A percentile compares a stretch with the other conserved stretches of the same genome.
Evolutionary conservation across 1,140 invertebrate genomes (phyloP).

Genomic region (Temnothorax nylanderi): DNA sequence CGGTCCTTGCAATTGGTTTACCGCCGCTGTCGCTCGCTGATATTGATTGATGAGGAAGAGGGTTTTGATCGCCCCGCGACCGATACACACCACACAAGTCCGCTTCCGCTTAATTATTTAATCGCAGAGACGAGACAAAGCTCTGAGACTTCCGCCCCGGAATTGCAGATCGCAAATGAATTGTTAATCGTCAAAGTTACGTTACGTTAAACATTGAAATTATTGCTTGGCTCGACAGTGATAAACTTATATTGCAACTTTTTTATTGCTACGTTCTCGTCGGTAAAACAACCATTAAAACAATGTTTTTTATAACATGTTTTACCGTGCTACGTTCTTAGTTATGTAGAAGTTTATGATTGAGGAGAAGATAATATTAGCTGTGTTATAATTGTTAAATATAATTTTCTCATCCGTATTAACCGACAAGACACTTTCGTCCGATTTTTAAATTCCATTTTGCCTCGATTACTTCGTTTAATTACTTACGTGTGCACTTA

Average conservation of each 20-base stretch:
- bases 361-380: not conserved
- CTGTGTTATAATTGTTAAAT: not conserved
- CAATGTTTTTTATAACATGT: not conserved
- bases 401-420: not conserved
- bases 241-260: not conserved
- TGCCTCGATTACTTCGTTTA: not conserved
- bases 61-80: not conserved
- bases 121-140: not conserved
- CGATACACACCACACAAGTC: slow-evolving; percentile 18
- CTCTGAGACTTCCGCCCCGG: not conserved
- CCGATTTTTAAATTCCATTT: not conserved
- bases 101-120: slow-evolving; percentile 38
- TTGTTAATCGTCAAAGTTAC: not conserved
- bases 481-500: not conserved
- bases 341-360: not conserved
- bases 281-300: not conserved
- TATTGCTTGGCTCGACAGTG: not conserved
- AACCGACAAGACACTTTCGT: not conserved
- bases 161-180: not conserved
- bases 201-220: not conserved
- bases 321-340: not conserved
- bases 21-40: slow-evolving; percentile 2
- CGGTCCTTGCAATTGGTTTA: slow-evolving; percentile 32
- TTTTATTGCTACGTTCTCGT: not conserved
- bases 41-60: slow-evolving; percentile 47